Base-by-base conservation (phyloP, 2,797 vertebrate species). In the Chromis chromis region DNA sequence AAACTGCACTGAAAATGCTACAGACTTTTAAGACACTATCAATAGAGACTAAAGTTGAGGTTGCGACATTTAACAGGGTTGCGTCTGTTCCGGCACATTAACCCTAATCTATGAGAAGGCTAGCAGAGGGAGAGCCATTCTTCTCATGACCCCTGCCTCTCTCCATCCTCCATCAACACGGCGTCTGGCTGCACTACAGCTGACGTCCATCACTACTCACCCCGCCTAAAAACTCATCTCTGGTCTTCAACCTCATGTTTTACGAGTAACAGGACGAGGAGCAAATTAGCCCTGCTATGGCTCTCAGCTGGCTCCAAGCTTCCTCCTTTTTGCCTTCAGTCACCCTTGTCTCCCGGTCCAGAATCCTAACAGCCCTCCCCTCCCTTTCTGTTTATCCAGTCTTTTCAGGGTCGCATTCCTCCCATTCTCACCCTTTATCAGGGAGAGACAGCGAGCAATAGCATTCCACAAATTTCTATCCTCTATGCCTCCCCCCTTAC, bases 361-460 rank as follows among this genome's bases (percentile, higher is more conserved):
- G 67, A 74, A 28, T 17, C 77, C 71, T 36, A 42, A 54, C 64
- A 40, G 65, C 57, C 61, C 60, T 4, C 17, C 21, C 59, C 56
- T 12, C n/a, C 50, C 36, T 58, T 62, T 69, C 60, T 91, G 93
- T 94, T 94, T 94, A 92, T 91, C 84, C 91, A 91, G 87, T 74
- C 89, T 77, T 91, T 90, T 92, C 90, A 92, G 93, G 92, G 92
- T 91, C 85, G 39, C 93, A 95, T 95, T 94, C 94, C 91, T 92
- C 67, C 79, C 92, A 91, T 94, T 82, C 86, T 89, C 78, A 64
- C 78, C 61, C 86, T 86, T 91, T 91, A 93, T 93, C 91, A 82
- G 82, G 80, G 78, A 88, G 74, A 87, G 83, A 84, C 81, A 54
- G 67, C 11, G 3, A 85, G 86, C 70, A 81, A 83, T 81, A 44